Evolutionary conservation across 2,888 invertebrate genomes (phyloP).

Genomic region (Agrochola circellaris): DNA sequence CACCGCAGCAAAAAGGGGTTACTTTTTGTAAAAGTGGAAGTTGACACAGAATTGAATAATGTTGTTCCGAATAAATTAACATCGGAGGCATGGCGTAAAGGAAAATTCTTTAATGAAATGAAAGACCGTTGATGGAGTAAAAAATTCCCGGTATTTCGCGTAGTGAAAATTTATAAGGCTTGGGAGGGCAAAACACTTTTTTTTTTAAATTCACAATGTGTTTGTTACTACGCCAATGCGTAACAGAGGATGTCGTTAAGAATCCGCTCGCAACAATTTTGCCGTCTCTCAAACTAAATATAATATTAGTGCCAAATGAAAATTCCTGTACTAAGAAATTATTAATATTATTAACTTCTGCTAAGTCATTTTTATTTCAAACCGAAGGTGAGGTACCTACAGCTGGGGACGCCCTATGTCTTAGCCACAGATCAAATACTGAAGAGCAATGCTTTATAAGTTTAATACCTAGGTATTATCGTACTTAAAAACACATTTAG

Average conservation of each 20-base stretch:
- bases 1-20: conserved; percentile 10
- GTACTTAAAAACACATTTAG: conserved; percentile 59
- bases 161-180: conserved; percentile 7
- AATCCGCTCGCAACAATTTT: neutral
- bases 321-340: neutral
- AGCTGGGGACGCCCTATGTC: no score
- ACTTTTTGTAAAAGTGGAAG: conserved; percentile 34
- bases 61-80: conserved; percentile 43
- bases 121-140: conserved; percentile 28
- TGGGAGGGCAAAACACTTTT: neutral
- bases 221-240: neutral
- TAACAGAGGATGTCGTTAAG: neutral
- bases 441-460: conserved; percentile 5
- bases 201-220: neutral
- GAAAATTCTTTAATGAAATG: conserved; percentile 42
- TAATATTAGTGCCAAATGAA: neutral
- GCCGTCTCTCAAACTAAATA: neutral
- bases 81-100: conserved; percentile 26
- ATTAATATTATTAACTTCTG: neutral
- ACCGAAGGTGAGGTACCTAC: neutral
- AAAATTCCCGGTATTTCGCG: neutral
- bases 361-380: neutral
- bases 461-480: conserved; percentile 21
- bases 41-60: conserved; percentile 52
- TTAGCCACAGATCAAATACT: neutral